Base-by-base conservation (phyloP, 2,888 invertebrate species). In the Polylopha cassiicola region DNA sequence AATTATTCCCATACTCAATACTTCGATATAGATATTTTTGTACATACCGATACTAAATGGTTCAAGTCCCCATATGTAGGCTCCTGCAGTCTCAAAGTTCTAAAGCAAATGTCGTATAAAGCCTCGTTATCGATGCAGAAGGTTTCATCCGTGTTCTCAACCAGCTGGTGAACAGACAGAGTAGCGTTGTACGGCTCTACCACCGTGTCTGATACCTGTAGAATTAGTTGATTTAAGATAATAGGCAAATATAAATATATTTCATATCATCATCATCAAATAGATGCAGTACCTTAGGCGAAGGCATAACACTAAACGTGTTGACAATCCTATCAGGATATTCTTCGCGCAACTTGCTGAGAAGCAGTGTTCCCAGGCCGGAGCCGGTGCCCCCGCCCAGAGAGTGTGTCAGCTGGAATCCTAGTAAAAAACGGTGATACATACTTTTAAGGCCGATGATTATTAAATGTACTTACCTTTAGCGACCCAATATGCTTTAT, bases 21-120 rank as follows among this genome's bases (percentile, higher is more conserved):
- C n/a, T n/a, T n/a, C n/a, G n/a, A n/a, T n/a, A n/a, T n/a, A n/a
- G n/a, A n/a, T n/a, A n/a, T n/a, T n/a, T n/a, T n/a, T n/a, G n/a
- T n/a, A n/a, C n/a, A n/a, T n/a, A 89, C 89, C 47, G 93, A 92
- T 13, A 95, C 95, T 44, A 96, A 86, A 85, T 96, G 93, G 79
- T 96, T 96, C 43, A 97, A 84, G 61, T 96, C 95, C n/a, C 94
- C 94, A 64, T 96, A 97, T 0, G 95, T 95, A 18, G 96, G 96
- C 20, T 92, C 93, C 23, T 89, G 87, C 3, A 95, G 87, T 57
- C 94, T 90, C 49, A 95, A 79, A 2, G 95, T 95, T 45, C 95
- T 87, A 88, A 95, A 95, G 87, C 95, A 95, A 64, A 95, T 95
- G 75, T 95, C 94, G 76, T 95, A 95, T 6, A 95, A 86, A 31